Conservation (phyloP, 2,113 vertebrate species). For the Rafetus swinhoei region DNA sequence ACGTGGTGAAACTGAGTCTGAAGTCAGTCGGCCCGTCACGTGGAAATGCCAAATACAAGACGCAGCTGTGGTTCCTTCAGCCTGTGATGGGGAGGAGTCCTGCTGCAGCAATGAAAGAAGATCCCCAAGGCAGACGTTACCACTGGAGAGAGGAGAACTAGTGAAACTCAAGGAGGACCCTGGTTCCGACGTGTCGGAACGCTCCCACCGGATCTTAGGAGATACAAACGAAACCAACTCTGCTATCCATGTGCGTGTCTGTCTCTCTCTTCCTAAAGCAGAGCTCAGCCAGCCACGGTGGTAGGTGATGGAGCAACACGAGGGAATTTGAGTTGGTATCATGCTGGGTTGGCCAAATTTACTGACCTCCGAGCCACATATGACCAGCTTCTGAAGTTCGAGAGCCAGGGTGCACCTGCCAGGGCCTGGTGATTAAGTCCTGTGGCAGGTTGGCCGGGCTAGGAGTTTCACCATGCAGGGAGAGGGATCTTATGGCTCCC, state of each 20-base stretch:
- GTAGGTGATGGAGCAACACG: not conserved
- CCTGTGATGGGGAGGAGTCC: conserved; percentile 22
- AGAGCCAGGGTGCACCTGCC: no score
- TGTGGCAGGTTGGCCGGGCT: no score
- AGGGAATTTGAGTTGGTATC: not conserved
- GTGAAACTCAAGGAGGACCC: fast-evolving
- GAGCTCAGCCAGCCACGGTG: not conserved
- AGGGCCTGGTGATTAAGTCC: no score
- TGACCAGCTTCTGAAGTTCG: no score
- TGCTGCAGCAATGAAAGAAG: conserved; percentile 24
- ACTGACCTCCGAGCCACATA: no score
- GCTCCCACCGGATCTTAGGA: conserved; percentile 10
- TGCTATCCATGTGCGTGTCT: no score
- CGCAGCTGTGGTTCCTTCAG: conserved; percentile 40
- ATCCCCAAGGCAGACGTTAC: conserved; percentile 56
- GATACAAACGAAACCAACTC: not conserved
- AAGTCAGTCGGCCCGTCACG: conserved; percentile 48
- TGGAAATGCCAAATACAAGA: not conserved
- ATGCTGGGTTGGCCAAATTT: no score
- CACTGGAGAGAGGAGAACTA: conserved; percentile 5
- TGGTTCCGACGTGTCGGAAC: conserved; percentile 23
- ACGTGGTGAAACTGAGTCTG: conserved; percentile 53
- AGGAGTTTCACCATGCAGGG: no score
- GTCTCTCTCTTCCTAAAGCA: not conserved
- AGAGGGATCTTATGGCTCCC: no score